Conservation (phyloP, 2,113 vertebrate genomes). For the Archilochus colubris region DNA sequence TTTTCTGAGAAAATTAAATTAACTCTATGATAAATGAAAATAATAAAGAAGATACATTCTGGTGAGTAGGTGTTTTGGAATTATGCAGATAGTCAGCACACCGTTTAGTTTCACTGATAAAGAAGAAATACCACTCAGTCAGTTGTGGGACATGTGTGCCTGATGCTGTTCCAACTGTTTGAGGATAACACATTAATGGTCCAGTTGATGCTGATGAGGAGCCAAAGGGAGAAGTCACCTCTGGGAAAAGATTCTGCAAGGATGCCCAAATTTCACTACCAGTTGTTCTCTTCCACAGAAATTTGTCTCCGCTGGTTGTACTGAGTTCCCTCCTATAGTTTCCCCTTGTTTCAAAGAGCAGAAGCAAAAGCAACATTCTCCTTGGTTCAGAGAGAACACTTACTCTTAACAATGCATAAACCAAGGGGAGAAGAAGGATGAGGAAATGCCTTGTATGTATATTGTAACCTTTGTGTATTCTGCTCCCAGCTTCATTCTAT, state of each 20-base stretch:
- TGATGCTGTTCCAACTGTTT: background rate
- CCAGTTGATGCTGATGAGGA: background rate
- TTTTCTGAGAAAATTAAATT: background rate
- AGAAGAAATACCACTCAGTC: background rate
- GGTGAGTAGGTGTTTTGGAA: background rate
- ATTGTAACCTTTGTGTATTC: background rate
- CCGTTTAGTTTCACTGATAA: background rate
- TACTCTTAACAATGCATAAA: background rate
- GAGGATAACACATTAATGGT: background rate
- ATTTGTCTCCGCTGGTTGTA: background rate
- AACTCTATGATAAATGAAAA: background rate
- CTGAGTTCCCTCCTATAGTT: background rate
- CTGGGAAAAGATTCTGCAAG: background rate
- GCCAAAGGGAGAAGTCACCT: background rate
- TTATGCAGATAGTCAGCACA: background rate
- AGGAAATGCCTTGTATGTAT: background rate
- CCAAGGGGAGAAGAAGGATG: background rate
- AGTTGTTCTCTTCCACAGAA: background rate
- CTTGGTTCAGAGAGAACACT: background rate
- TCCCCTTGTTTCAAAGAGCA: background rate
- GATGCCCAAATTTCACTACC: background rate
- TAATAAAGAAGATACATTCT: background rate
- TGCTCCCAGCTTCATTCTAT: background rate
- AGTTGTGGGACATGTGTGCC: rapidly evolving
- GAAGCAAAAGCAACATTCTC: background rate